phyloP scores from a whole-genome alignment of 2,797 vertebrate genomes.

The Ambastaia sidthimunki region DNA sequence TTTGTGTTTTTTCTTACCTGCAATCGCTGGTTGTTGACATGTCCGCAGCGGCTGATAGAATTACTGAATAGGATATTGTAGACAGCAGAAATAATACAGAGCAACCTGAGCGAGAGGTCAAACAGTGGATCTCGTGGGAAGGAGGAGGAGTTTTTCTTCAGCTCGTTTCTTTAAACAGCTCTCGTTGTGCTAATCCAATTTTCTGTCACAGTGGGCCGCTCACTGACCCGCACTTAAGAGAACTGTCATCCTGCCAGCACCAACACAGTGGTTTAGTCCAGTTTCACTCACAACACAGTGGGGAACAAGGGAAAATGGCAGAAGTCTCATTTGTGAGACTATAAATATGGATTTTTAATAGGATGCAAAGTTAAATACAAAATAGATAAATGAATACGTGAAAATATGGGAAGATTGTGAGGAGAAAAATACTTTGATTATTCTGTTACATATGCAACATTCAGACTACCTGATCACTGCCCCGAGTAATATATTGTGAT shows the following conservation, averaged over 20 bases:
- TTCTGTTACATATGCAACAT: no score
- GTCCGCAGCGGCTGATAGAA: constrained; percentile 40
- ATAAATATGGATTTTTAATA: neutral
- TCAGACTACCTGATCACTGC: no score
- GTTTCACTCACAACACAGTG: neutral
- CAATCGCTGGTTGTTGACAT: constrained; percentile 59
- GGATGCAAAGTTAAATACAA: no score
- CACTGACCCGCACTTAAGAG: constrained; percentile 62
- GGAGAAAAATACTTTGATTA: no score
- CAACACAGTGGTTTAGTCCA: neutral
- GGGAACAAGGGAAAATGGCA: neutral
- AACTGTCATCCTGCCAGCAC: constrained; percentile 52
- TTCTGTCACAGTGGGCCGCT: constrained; percentile 63
- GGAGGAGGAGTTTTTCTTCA: constrained; percentile 50
- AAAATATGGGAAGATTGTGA: no score
- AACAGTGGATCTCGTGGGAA: constrained; percentile 54
- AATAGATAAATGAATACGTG: no score
- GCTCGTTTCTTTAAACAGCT: constrained; percentile 60
- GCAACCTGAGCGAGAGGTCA: constrained; percentile 35
- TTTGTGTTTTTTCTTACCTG: constrained; percentile 70
- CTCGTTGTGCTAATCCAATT: constrained; percentile 66
- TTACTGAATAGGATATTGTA: neutral
- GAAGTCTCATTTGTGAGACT: neutral
- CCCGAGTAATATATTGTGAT: no score
- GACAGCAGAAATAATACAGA: constrained; percentile 1